phyloP scores from a whole-genome alignment of 2,113 vertebrate species.

The Caranx melampygus region DNA sequence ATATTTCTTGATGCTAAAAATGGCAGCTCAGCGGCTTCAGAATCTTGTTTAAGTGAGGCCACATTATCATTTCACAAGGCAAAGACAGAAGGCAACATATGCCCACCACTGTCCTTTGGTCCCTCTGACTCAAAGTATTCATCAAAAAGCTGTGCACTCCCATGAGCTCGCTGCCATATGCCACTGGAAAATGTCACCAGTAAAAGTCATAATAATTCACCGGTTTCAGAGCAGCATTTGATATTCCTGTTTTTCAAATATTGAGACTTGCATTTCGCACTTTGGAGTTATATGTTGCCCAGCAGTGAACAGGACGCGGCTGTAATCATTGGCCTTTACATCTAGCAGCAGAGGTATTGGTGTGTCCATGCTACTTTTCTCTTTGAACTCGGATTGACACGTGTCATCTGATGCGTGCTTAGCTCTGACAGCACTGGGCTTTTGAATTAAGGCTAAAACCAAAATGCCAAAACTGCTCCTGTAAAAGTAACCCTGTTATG shows the following conservation, averaged over 20 bases:
- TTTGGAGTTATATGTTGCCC: slow-evolving; percentile 88
- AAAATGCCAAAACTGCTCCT: not conserved
- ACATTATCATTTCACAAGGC: slow-evolving; percentile 96
- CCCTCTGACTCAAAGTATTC: slow-evolving; percentile 91
- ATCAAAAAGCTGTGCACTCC: slow-evolving; percentile 95
- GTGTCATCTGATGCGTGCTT: not conserved
- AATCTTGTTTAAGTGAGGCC: slow-evolving; percentile 81
- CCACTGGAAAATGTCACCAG: slow-evolving; percentile 97
- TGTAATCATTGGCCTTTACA: slow-evolving; percentile 78
- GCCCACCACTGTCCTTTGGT: slow-evolving; percentile 88
- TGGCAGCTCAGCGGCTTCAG: slow-evolving; percentile 67
- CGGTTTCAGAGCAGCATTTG: slow-evolving; percentile 94
- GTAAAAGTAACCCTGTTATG: not conserved
- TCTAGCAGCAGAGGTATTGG: not conserved
- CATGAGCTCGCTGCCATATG: slow-evolving; percentile 96
- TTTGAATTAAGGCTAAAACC: not conserved
- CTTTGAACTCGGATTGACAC: not conserved
- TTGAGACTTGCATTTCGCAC: slow-evolving; percentile 88
- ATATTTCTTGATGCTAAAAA: slow-evolving; percentile 49
- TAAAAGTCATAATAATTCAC: slow-evolving; percentile 98
- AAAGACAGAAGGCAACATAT: slow-evolving; percentile 94
- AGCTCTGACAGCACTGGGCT: not conserved
- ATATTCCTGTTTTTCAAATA: slow-evolving; percentile 94
- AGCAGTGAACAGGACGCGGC: slow-evolving; percentile 88
- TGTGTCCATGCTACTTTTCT: slow-evolving; percentile 34